A percentile compares a stretch with the other conserved stretches of the same genome.
phyloP scores from a whole-genome alignment of 2,888 invertebrate species.

The Phanerotoma sp. region DNA sequence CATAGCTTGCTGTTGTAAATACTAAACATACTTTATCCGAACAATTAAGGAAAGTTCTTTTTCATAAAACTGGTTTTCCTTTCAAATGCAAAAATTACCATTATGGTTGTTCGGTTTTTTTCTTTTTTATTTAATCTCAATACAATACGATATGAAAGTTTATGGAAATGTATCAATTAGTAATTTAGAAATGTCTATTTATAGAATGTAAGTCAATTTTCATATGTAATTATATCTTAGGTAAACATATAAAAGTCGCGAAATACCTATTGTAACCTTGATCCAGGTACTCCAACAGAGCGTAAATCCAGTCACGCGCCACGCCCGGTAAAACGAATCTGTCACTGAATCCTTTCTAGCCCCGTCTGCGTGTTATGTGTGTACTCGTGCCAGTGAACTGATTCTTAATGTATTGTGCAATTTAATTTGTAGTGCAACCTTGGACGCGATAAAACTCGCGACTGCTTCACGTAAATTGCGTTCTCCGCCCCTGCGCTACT shows the following conservation, averaged over 20 bases:
- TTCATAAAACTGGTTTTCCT: too few relatives aligned
- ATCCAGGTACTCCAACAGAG: slow-evolving; percentile 14
- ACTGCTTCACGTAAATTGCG: slow-evolving; percentile 40
- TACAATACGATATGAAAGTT: too few relatives aligned
- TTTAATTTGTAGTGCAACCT: slow-evolving; percentile 45
- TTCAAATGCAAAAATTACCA: too few relatives aligned
- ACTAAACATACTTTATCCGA: too few relatives aligned
- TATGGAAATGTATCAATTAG: too few relatives aligned
- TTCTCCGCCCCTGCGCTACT: slow-evolving; percentile 29
- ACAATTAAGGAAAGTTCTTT: too few relatives aligned
- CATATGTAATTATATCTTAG: not conserved
- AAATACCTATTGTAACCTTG: slow-evolving; percentile 11
- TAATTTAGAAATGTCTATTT: too few relatives aligned
- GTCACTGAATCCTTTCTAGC: slow-evolving; percentile 27
- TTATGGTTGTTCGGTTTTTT: too few relatives aligned
- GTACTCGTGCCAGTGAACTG: slow-evolving; percentile 43
- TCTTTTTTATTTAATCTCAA: too few relatives aligned
- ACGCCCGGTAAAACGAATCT: slow-evolving; percentile 34
- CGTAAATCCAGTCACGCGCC: slow-evolving; percentile 26
- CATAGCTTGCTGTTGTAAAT: too few relatives aligned
- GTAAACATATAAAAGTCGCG: not conserved
- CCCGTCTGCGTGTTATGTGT: slow-evolving; percentile 27
- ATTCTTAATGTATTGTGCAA: slow-evolving; percentile 47
- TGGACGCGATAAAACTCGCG: slow-evolving; percentile 34
- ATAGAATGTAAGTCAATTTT: too few relatives aligned